Percentiles rank a stretch among this genome's conserved stretches.
Evolutionary conservation across 2,113 vertebrate genomes (phyloP).

Genomic region (Actinemys pallida): DNA sequence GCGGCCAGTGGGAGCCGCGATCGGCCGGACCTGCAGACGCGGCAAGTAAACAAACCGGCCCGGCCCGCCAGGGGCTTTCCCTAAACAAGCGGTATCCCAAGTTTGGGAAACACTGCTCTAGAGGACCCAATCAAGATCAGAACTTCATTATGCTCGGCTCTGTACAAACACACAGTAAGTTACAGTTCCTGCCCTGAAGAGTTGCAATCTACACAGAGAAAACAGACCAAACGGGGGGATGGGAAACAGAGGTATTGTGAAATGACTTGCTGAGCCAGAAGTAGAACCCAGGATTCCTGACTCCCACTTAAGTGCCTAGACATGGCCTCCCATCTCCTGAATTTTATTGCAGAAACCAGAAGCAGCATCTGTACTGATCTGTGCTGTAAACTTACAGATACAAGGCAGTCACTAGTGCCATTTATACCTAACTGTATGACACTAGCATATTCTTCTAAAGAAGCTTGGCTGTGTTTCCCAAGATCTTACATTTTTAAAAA

Average conservation of each 20-base stretch:
- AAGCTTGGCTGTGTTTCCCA: background rate
- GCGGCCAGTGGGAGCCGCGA: too few relatives aligned
- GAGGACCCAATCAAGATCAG: rapidly evolving
- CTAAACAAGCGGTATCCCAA: too few relatives aligned
- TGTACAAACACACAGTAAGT: background rate
- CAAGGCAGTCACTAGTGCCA: background rate
- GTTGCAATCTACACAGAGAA: background rate
- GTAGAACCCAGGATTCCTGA: background rate
- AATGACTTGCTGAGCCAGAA: background rate
- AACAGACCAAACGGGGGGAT: rapidly evolving
- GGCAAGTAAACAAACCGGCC: too few relatives aligned
- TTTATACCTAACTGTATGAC: background rate
- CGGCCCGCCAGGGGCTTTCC: too few relatives aligned
- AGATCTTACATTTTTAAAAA: background rate
- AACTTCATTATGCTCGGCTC: background rate
- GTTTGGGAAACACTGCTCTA: too few relatives aligned
- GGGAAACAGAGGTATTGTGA: background rate
- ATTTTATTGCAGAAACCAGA: background rate
- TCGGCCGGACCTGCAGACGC: too few relatives aligned
- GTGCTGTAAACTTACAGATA: background rate
- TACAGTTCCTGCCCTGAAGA: background rate
- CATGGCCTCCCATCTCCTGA: background rate
- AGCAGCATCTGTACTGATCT: background rate
- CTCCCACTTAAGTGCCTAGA: background rate
- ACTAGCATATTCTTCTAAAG: background rate